phyloP scores from a whole-genome alignment of 2,113 vertebrate genomes.

The Abramis brama region DNA sequence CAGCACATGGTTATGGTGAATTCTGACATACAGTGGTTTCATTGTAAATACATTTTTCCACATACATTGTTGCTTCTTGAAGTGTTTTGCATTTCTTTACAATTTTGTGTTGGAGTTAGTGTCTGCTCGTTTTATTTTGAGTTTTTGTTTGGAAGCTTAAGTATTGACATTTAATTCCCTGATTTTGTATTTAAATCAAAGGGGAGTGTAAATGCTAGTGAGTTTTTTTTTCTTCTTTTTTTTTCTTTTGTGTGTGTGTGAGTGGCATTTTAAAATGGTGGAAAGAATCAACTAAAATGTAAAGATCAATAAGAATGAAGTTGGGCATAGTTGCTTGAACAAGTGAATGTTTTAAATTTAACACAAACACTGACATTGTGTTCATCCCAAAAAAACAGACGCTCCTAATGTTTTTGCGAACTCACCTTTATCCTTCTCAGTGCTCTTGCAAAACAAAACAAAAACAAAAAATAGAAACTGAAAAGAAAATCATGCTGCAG shows the following conservation, averaged over 20 bases:
- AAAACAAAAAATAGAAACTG: conserved; percentile 44
- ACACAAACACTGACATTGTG: conserved; percentile 31
- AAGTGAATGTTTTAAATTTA: conserved; percentile 43
- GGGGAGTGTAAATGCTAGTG: conserved; percentile 36
- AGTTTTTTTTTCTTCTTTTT: conserved; percentile 26
- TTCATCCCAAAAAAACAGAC: conserved; percentile 17
- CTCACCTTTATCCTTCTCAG: neutral
- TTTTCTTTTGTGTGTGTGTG: neutral
- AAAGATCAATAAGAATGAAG: conserved; percentile 13
- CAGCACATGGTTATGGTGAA: conserved; percentile 40
- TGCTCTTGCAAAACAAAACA: conserved; percentile 58
- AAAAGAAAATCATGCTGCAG: conserved; percentile 35
- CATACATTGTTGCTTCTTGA: conserved; percentile 35
- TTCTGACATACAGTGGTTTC: conserved; percentile 45
- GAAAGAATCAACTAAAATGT: conserved; percentile 20
- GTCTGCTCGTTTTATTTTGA: conserved; percentile 25
- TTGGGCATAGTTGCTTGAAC: conserved; percentile 33
- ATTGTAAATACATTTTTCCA: conserved; percentile 38
- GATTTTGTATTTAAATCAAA: conserved; percentile 53
- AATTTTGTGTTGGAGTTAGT: conserved; percentile 19
- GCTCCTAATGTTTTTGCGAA: conserved; percentile 38
- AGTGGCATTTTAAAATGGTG: conserved; percentile 20
- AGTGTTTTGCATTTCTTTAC: conserved; percentile 31
- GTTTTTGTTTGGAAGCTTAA: conserved; percentile 37
- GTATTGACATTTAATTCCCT: conserved; percentile 55